A percentile compares a stretch with the other conserved stretches of the same genome.
Conservation (phyloP, 2,797 vertebrate genomes). For the Enteromius unitaeniatus region DNA sequence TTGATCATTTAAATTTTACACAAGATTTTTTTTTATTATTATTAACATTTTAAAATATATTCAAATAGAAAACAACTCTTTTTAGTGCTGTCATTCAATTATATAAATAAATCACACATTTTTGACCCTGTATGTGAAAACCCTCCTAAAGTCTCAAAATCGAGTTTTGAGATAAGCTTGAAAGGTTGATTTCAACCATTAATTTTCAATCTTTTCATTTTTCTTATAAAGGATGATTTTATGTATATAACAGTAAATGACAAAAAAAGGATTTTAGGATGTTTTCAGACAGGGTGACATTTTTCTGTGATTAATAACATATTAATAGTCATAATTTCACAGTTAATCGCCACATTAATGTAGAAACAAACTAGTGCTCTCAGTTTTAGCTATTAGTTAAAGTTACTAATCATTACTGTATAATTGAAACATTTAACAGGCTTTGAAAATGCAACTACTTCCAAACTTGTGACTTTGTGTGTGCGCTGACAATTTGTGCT, state of each 20-base stretch:
- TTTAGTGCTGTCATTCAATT: too few species aligned
- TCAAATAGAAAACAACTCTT: too few species aligned
- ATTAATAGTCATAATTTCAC: background rate
- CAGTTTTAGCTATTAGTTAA: background rate
- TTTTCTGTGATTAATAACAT: too few species aligned
- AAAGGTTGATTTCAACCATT: too few species aligned
- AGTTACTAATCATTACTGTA: background rate
- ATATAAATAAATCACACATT: background rate
- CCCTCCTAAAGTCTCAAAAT: too few species aligned
- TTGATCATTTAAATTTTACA: background rate
- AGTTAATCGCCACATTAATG: background rate
- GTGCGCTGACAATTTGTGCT: background rate
- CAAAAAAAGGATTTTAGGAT: too few species aligned
- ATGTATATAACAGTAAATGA: too few species aligned
- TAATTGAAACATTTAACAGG: background rate
- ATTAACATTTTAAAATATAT: background rate
- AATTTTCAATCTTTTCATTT: too few species aligned
- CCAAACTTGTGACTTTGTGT: background rate
- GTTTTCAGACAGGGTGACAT: too few species aligned
- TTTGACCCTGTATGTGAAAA: too few species aligned
- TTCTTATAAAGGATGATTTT: too few species aligned
- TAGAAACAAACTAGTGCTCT: background rate
- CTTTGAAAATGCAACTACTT: background rate
- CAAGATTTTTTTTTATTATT: background rate
- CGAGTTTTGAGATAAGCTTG: too few species aligned